These are phyloP conservation scores for Apodemia duryi DNA, from an alignment of 2,888 invertebrate species.

Conservation along the genomic window DNA sequence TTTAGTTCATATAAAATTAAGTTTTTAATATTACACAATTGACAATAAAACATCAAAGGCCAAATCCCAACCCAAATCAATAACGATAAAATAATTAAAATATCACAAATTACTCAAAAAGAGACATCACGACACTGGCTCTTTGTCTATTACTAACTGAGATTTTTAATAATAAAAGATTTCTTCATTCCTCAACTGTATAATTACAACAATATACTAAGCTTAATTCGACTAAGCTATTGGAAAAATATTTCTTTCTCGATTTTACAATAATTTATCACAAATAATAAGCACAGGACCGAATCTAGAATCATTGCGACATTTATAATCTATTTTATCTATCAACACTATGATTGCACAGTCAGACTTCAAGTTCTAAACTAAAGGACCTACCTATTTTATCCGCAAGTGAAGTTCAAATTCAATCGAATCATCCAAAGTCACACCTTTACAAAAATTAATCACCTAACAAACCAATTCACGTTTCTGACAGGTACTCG, in stretches of 20 bases:
- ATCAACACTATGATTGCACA: constrained; percentile 29
- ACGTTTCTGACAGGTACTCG: no score
- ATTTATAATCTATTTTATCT: constrained; percentile 13
- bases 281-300: constrained; percentile 19
- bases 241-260: constrained; percentile 57
- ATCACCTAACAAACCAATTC: no score
- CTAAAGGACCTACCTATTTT: not conserved
- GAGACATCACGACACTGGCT: not conserved
- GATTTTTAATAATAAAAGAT: constrained; percentile 26
- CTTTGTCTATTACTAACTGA: constrained; percentile 24
- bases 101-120: no score
- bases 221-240: constrained; percentile 48
- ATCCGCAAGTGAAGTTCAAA: not conserved
- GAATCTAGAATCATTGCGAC: constrained; percentile 14
- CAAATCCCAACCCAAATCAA: no score
- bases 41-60: no score
- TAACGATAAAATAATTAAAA: no score
- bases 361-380: constrained; percentile 16
- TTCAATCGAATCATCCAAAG: no score
- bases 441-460: no score
- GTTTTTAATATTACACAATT: no score
- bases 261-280: constrained; percentile 32
- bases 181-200: constrained; percentile 59
- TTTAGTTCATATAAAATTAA: no score
- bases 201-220: constrained; percentile 49